These are phyloP conservation scores for Pristionchus mayeri DNA, from an alignment of 2,888 invertebrate genomes.

Conservation along the genomic window DNA sequence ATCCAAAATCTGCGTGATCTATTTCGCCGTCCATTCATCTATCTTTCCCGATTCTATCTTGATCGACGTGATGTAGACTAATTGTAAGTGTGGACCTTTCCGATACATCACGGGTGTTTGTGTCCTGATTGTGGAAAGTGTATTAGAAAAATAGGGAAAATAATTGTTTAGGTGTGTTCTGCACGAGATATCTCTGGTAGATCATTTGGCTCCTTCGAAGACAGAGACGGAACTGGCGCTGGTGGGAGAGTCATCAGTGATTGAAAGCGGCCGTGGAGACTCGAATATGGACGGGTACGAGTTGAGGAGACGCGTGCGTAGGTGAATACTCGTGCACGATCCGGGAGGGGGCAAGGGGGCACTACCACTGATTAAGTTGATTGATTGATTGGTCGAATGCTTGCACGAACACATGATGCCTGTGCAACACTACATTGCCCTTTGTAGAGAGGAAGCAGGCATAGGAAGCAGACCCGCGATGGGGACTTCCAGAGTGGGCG, in stretches of 20 bases:
- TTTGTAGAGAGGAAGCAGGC: neutral
- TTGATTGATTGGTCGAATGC: neutral
- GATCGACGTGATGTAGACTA: no score
- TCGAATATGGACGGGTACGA: slow-evolving; percentile 38
- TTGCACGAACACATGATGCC: neutral
- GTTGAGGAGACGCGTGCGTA: slow-evolving; percentile 41
- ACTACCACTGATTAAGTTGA: neutral
- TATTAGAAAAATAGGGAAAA: neutral
- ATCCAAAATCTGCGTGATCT: no score
- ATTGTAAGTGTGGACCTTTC: no score
- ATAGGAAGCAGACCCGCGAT: neutral
- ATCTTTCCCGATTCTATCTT: no score
- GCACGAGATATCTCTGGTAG: slow-evolving; percentile 57
- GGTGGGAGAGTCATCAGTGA: slow-evolving; percentile 48
- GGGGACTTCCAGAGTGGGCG: slow-evolving; percentile 21
- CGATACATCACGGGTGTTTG: no score
- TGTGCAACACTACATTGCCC: neutral
- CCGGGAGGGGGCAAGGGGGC: neutral
- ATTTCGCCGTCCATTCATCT: no score
- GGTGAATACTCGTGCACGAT: slow-evolving; percentile 38
- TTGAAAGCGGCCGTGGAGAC: slow-evolving; percentile 8
- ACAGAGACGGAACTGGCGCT: slow-evolving; percentile 63
- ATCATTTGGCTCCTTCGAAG: slow-evolving; percentile 58
- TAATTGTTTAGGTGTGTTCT: slow-evolving; percentile 59
- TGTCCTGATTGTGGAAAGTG: no score